A percentile compares a stretch with the other conserved stretches of the same genome.
These are phyloP conservation scores for Fabriciana adippe DNA, from an alignment of 2,888 invertebrate species.

Conservation along the genomic window DNA sequence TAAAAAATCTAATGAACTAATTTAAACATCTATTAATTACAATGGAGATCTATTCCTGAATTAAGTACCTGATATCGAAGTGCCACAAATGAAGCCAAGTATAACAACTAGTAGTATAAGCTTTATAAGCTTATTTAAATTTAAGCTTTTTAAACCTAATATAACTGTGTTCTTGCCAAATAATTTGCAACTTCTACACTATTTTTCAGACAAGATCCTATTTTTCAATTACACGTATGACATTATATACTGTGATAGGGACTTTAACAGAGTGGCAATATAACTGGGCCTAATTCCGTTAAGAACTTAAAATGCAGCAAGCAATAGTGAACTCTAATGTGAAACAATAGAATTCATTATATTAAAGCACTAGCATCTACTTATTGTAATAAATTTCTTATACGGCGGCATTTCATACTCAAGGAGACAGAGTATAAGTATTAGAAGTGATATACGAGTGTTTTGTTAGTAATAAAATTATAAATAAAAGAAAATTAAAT, in stretches of 20 bases:
- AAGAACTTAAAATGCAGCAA: constrained; percentile 13
- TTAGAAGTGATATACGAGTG: constrained; percentile 12
- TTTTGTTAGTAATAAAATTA: constrained; percentile 6
- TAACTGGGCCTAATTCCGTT: constrained; percentile 25
- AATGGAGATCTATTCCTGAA: too few relatives aligned
- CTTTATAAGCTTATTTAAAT: too few relatives aligned
- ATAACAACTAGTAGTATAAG: too few relatives aligned
- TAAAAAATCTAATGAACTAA: too few relatives aligned
- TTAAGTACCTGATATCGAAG: too few relatives aligned
- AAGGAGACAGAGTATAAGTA: constrained; percentile 32
- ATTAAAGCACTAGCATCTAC: constrained; percentile 14
- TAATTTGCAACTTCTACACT: too few relatives aligned
- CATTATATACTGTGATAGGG: constrained; percentile 18
- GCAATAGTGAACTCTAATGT: constrained; percentile 16
- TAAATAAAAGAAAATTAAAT: neutral
- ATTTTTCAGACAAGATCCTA: neutral
- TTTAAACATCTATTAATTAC: too few relatives aligned
- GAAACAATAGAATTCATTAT: constrained; percentile 23
- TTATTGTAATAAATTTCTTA: constrained; percentile 41
- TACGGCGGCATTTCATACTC: constrained; percentile 39
- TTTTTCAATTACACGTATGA: neutral
- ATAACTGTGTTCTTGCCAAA: too few relatives aligned
- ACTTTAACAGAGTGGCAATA: constrained; percentile 27
- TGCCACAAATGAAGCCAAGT: too few relatives aligned
- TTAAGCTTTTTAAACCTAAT: too few relatives aligned